Evolutionary conservation across 2,797 vertebrate genomes (phyloP).

Genomic region (Manis crassicaudata): DNA sequence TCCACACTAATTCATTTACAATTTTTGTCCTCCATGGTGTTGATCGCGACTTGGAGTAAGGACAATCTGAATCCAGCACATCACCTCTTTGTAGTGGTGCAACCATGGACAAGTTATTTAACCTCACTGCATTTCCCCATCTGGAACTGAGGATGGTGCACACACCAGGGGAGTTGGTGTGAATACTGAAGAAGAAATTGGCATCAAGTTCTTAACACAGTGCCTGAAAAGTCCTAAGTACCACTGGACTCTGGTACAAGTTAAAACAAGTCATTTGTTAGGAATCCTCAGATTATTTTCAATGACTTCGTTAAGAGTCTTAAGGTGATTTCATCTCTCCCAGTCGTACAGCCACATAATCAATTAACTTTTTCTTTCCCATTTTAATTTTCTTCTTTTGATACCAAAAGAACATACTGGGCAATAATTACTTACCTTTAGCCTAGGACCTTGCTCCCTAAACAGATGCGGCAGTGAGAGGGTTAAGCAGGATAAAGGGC

Average conservation of each 20-base stretch:
- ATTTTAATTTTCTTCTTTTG: conserved; percentile 25
- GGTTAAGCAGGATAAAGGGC: background rate
- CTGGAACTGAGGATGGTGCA: background rate
- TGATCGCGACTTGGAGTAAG: background rate
- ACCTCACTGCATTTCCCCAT: background rate
- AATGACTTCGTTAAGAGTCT: background rate
- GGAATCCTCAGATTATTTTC: background rate
- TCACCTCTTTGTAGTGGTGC: background rate
- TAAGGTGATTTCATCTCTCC: background rate
- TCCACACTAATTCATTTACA: background rate
- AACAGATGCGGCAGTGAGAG: background rate
- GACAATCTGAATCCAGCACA: background rate
- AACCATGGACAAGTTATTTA: background rate
- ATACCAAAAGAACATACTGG: background rate
- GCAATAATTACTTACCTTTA: background rate
- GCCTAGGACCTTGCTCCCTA: background rate
- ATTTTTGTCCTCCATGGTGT: background rate
- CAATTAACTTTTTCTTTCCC: background rate
- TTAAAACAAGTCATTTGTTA: background rate
- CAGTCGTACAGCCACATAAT: background rate
- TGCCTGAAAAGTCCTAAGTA: background rate
- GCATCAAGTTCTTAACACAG: background rate
- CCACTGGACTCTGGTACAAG: too few species aligned
- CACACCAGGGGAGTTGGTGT: background rate
- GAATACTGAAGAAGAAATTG: background rate